Conservation (phyloP, 2,113 vertebrate genomes). For the Drymodes brunneopygia region DNA sequence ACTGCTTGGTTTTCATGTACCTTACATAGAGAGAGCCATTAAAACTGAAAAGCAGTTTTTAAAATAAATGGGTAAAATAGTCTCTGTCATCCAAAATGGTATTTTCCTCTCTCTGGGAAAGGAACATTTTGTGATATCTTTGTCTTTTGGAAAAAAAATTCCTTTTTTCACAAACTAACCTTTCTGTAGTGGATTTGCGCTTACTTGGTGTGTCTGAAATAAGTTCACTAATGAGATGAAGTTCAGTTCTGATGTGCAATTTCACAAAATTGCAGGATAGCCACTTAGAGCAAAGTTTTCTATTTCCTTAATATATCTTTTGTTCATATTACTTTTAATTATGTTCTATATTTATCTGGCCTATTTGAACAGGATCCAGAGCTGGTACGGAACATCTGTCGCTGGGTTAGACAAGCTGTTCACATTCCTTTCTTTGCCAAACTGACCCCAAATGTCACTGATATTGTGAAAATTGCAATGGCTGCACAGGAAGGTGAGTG, state of each 20-base stretch:
- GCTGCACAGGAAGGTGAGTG: slow-evolving; percentile 87
- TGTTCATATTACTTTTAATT: slow-evolving; percentile 74
- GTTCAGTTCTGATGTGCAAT: slow-evolving; percentile 10
- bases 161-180: background rate
- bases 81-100: background rate
- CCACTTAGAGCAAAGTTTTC: slow-evolving; percentile 53
- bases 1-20: background rate
- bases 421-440: slow-evolving; percentile 95
- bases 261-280: slow-evolving; percentile 13
- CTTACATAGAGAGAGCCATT: background rate
- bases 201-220: background rate
- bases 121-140: background rate
- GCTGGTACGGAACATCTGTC: slow-evolving; percentile 91
- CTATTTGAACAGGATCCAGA: slow-evolving; percentile 87
- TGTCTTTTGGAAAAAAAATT: background rate
- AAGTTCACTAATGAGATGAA: slow-evolving; percentile 37
- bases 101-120: background rate
- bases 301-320: slow-evolving; percentile 56
- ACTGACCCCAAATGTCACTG: slow-evolving; percentile 93
- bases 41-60: background rate
- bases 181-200: slow-evolving; percentile 32
- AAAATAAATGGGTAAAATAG: background rate
- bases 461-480: slow-evolving; percentile 87
- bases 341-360: slow-evolving; percentile 73
- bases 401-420: slow-evolving; percentile 90